Conservation (phyloP, 2,113 vertebrate genomes). For the Corythornis cristatus region DNA sequence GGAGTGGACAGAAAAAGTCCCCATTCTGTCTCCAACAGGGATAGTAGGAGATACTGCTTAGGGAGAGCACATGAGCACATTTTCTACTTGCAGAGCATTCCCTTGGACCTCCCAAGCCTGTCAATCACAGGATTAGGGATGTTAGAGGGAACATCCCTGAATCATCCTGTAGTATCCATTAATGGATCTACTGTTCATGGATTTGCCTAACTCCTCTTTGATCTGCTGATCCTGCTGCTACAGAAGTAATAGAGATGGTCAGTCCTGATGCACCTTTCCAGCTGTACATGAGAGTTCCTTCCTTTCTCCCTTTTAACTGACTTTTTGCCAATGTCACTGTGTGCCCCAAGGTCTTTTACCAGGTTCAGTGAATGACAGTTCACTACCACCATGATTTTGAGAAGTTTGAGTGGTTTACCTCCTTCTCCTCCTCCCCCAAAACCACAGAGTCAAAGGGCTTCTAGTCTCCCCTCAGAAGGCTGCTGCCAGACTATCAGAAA, state of each 20-base stretch:
- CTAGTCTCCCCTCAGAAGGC: not conserved
- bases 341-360: not conserved
- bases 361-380: not conserved
- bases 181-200: not conserved
- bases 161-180: not conserved
- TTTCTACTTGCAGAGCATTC: not conserved
- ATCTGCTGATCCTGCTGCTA: not conserved
- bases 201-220: not conserved
- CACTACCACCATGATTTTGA: not conserved
- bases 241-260: not conserved
- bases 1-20: not conserved
- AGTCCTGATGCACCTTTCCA: not conserved
- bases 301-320: not conserved
- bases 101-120: not conserved
- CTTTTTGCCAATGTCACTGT: not conserved
- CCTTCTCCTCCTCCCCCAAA: not conserved
- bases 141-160: not conserved
- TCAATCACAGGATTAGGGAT: not conserved
- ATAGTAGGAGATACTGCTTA: not conserved
- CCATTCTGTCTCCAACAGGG: not conserved
- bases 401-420: not conserved
- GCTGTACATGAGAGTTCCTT: accelerated
- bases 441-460: not conserved
- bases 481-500: not conserved
- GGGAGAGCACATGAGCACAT: not conserved